Evolutionary conservation across 2,797 vertebrate species (phyloP).

Genomic region (Gymnothorax javanicus): DNA sequence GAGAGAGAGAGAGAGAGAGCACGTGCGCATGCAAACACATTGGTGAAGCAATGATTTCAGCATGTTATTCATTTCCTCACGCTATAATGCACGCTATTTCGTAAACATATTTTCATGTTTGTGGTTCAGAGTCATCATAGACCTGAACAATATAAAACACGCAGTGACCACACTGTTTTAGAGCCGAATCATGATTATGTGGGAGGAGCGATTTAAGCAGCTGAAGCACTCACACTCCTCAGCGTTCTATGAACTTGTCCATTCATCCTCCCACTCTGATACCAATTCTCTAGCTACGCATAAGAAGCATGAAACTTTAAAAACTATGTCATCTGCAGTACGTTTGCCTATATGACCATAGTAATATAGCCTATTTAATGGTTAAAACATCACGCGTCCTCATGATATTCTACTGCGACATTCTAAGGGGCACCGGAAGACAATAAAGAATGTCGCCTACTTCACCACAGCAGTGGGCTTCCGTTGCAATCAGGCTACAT

Average conservation of each 20-base stretch:
- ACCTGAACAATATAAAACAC: neutral
- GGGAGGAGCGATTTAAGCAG: constrained; percentile 20
- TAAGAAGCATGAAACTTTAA: neutral
- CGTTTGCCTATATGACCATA: no score
- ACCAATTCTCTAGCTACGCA: neutral
- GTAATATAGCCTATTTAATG: no score
- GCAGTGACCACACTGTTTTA: neutral
- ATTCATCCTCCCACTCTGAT: no score
- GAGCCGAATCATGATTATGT: neutral
- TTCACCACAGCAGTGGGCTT: neutral
- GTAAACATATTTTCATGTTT: neutral
- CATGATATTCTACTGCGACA: neutral
- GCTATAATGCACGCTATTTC: neutral
- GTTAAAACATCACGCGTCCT: neutral
- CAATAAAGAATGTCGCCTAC: neutral
- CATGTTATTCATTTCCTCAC: neutral
- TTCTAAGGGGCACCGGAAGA: neutral
- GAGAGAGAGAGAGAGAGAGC: neutral
- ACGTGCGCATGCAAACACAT: neutral
- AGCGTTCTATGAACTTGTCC: neutral
- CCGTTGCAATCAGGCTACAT: neutral
- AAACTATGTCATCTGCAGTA: no score
- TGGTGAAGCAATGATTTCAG: neutral
- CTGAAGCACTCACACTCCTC: neutral
- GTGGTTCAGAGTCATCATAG: neutral